Conservation (phyloP, 2,888 invertebrate genomes). For the Melieria crassipennis region DNA sequence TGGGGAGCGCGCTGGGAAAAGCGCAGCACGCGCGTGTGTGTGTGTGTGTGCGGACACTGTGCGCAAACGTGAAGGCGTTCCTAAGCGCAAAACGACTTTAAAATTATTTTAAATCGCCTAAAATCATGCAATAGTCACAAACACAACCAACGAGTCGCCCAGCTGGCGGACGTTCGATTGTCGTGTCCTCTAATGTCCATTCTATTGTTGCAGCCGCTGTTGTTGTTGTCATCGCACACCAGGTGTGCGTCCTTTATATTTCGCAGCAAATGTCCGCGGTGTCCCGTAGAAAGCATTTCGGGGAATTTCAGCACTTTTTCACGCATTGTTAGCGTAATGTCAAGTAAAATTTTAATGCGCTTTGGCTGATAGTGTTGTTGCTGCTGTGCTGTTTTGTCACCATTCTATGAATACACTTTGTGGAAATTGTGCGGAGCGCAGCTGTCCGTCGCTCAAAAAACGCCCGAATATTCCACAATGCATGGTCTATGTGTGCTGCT, state of each 20-base stretch:
- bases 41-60: no score
- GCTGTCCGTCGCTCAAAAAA: neutral
- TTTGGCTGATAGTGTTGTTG: neutral
- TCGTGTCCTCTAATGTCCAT: neutral
- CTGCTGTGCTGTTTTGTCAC: neutral
- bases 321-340: no score
- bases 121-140: constrained; percentile 22
- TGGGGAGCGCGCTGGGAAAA: no score
- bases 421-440: neutral
- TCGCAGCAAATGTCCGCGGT: no score
- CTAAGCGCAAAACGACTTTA: constrained; percentile 4
- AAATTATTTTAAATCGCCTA: constrained; percentile 35
- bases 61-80: no score
- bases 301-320: no score
- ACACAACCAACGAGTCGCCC: constrained; percentile 17
- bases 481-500: neutral
- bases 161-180: constrained; percentile 27
- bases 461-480: neutral
- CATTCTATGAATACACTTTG: neutral
- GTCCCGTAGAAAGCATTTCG: no score
- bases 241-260: no score
- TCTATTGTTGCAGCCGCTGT: neutral
- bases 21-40: no score
- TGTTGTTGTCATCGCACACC: neutral
- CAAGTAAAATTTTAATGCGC: no score